Conservation (phyloP, 2,888 invertebrate genomes). For the Eutolmus rufibarbis region DNA sequence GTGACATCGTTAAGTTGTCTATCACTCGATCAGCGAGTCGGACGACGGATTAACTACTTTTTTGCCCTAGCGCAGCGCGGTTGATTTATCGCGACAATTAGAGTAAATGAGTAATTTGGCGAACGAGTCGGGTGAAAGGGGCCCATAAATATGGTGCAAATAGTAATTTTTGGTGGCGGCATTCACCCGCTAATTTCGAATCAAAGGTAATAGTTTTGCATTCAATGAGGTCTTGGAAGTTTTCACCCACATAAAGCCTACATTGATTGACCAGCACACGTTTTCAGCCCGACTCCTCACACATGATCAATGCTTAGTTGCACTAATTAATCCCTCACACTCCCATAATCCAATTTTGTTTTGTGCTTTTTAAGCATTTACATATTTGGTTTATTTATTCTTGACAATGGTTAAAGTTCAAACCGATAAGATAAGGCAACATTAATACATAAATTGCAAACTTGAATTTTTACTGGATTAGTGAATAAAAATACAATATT, state of each 20-base stretch:
- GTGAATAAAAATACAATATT: background rate
- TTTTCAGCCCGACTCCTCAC: background rate
- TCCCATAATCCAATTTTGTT: background rate
- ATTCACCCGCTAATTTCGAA: background rate
- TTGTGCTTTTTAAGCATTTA: background rate
- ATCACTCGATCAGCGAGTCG: background rate
- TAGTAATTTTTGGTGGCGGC: too few relatives aligned
- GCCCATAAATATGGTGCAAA: background rate
- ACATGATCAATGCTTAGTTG: background rate
- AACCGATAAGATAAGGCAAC: background rate
- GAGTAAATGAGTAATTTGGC: conserved; percentile 11
- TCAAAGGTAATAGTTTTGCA: background rate
- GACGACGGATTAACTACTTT: background rate
- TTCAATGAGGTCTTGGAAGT: background rate
- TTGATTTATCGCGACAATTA: conserved; percentile 18
- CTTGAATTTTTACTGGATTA: background rate
- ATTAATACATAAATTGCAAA: background rate
- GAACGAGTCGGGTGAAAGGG: background rate
- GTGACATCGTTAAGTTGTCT: background rate
- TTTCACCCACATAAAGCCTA: background rate
- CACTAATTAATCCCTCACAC: background rate
- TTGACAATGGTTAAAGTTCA: background rate
- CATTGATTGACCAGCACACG: background rate
- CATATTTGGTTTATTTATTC: background rate
- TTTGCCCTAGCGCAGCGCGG: background rate